Conservation (phyloP, 2,888 invertebrate species). For the Monopis laevigella region DNA sequence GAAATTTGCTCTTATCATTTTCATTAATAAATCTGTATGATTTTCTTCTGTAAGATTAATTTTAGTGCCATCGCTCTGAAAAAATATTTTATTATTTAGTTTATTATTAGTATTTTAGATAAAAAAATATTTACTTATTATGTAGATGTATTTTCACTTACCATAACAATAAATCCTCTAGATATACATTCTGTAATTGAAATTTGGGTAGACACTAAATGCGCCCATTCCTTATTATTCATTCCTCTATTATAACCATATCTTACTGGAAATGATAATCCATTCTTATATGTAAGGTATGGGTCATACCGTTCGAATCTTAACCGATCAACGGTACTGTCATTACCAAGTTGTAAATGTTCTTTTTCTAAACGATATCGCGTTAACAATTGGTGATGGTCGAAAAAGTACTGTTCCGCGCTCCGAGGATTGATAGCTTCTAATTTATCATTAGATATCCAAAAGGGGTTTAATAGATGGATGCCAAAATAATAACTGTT, state of each 20-base stretch:
- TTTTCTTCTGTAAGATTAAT: constrained; percentile 41
- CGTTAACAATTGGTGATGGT: constrained; percentile 44
- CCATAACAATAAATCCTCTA: constrained; percentile 46
- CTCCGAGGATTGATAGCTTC: constrained; percentile 38
- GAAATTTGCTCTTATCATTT: constrained; percentile 45
- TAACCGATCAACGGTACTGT: constrained; percentile 25
- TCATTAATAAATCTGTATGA: constrained; percentile 40
- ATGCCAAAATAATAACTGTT: constrained; percentile 68
- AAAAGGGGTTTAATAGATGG: constrained; percentile 66
- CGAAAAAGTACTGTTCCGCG: constrained; percentile 46
- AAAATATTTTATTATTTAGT: constrained; percentile 13
- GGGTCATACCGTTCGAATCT: constrained; percentile 32
- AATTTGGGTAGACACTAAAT: constrained; percentile 41
- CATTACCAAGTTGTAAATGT: constrained; percentile 24
- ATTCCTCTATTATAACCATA: constrained; percentile 27
- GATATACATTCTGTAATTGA: constrained; percentile 47
- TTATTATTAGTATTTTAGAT: neutral
- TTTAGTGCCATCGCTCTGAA: constrained; percentile 42
- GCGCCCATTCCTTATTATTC: constrained; percentile 32
- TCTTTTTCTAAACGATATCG: constrained; percentile 43
- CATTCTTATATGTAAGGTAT: constrained; percentile 45
- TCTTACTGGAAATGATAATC: constrained; percentile 45
- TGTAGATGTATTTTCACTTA: too few species aligned
- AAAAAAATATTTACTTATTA: too few species aligned
- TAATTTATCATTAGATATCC: constrained; percentile 61